Percentiles rank a stretch among this genome's conserved stretches.
Evolutionary conservation across 2,888 invertebrate species (phyloP).

Genomic region (Deilephila porcellus): DNA sequence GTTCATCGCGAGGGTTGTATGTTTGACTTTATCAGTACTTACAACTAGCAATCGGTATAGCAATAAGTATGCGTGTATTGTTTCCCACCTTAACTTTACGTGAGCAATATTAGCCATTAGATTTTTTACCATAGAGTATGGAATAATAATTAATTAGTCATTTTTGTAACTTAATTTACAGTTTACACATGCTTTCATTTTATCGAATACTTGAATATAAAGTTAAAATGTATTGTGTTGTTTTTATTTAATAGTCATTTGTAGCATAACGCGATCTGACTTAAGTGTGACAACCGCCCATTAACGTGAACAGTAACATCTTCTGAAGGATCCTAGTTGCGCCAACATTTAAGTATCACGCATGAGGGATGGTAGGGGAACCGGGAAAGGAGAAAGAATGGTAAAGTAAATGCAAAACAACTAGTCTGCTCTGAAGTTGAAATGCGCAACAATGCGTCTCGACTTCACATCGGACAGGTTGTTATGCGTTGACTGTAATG

Average conservation of each 20-base stretch:
- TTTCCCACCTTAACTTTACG: constrained; percentile 11
- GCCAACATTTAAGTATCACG: no score
- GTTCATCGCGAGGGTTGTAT: not conserved
- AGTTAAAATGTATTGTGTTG: not conserved
- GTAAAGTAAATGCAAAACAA: no score
- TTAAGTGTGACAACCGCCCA: no score
- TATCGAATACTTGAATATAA: not conserved
- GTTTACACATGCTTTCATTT: constrained; percentile 15
- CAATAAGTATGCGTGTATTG: constrained; percentile 12
- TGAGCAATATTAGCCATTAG: constrained; percentile 20
- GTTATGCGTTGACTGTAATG: no score
- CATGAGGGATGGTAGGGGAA: no score
- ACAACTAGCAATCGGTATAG: constrained; percentile 7
- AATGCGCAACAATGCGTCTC: no score
- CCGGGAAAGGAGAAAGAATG: no score
- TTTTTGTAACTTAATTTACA: constrained; percentile 20
- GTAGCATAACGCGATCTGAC: not conserved
- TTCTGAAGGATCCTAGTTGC: no score
- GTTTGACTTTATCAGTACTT: constrained; percentile 2
- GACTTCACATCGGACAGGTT: no score
- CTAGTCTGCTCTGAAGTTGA: no score
- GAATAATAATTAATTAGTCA: constrained; percentile 3
- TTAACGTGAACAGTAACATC: no score
- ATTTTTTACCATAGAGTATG: constrained; percentile 11
- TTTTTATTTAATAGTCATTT: not conserved